Percentiles rank a stretch among this genome's conserved stretches.
Evolutionary conservation across 2,797 vertebrate species (phyloP).

Genomic region (Acipenser oxyrinchus): DNA sequence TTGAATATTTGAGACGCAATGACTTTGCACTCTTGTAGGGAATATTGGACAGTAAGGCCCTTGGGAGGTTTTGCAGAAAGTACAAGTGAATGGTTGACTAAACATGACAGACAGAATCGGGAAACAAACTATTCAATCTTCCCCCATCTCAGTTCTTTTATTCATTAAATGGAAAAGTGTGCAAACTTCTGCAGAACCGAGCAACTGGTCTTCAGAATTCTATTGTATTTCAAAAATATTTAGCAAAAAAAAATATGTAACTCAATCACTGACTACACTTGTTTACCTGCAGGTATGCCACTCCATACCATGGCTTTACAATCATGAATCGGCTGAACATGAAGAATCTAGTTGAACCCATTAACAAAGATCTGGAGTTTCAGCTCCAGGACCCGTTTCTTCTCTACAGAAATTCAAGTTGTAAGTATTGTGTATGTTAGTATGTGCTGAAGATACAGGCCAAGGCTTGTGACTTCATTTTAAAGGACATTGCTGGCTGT

Average conservation of each 20-base stretch:
- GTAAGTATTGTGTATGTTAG: conserved; percentile 59
- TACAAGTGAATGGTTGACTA: neutral
- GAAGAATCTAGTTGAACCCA: conserved; percentile 90
- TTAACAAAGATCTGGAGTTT: conserved; percentile 96
- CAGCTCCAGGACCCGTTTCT: conserved; percentile 96
- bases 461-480: too few relatives aligned
- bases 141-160: neutral
- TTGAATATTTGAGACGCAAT: neutral
- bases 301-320: conserved; percentile 90
- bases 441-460: too few relatives aligned
- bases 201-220: neutral
- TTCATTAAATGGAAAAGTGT: neutral
- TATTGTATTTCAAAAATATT: neutral
- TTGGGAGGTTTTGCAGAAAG: too few relatives aligned
- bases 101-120: neutral
- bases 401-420: conserved; percentile 88
- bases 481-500: too few relatives aligned
- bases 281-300: conserved; percentile 71
- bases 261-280: neutral
- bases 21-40: neutral
- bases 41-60: too few relatives aligned
- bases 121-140: neutral
- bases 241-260: neutral
- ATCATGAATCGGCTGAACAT: conserved; percentile 95
- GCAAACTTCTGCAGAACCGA: neutral